phyloP scores from a whole-genome alignment of 1,140 invertebrate genomes.

The Acyrthosiphon pisum region DNA sequence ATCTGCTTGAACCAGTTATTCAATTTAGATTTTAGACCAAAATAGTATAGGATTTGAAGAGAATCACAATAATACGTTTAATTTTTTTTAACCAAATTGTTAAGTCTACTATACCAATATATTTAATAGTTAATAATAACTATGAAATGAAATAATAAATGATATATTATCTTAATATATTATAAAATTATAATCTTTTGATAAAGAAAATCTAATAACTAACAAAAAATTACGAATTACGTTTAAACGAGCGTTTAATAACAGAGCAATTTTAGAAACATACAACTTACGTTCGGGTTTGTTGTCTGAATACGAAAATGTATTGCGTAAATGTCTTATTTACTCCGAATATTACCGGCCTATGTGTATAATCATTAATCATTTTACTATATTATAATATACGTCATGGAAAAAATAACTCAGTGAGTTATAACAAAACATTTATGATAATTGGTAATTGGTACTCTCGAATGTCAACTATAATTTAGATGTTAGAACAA shows the following conservation, averaged over 20 bases:
- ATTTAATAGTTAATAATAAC: neutral
- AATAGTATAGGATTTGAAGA: too few species aligned
- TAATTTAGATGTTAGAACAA: neutral
- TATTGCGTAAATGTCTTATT: neutral
- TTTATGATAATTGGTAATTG: neutral
- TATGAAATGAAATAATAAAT: too few species aligned
- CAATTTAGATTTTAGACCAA: too few species aligned
- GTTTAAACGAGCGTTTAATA: neutral
- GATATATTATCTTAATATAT: neutral
- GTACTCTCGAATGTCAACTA: neutral
- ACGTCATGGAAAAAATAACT: neutral
- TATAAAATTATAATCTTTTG: neutral
- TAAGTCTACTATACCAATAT: neutral
- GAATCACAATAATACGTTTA: neutral
- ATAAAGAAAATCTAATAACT: neutral
- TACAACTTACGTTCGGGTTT: too few species aligned
- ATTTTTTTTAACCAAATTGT: too few species aligned
- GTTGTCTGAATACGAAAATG: neutral
- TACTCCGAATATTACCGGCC: neutral
- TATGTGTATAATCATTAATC: neutral
- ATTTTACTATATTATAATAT: neutral
- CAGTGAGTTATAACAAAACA: neutral
- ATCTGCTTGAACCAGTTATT: too few species aligned
- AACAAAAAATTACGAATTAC: neutral
- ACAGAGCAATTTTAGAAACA: neutral